Evolutionary conservation across 1,140 invertebrate genomes (phyloP).

Genomic region (Monomorium pharaonis): DNA sequence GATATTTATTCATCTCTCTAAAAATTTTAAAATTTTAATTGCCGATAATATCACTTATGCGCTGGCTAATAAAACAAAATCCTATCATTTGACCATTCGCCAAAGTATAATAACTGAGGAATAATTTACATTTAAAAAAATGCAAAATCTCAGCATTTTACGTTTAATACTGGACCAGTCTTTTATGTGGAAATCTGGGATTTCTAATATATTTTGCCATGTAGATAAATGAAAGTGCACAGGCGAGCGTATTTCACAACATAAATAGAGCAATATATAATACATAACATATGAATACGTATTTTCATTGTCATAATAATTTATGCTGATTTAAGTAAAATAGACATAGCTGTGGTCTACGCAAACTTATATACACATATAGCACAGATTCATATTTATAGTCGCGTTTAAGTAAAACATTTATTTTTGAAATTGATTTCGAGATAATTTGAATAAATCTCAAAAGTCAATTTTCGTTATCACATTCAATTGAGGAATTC

Average conservation of each 20-base stretch:
- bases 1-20: not conserved
- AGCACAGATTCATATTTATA: not conserved
- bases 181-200: not conserved
- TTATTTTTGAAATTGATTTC: not conserved
- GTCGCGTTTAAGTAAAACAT: not conserved
- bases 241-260: not conserved
- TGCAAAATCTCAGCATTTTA: not conserved
- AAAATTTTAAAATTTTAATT: not conserved
- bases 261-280: not conserved
- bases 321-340: not conserved
- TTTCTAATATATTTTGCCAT: not conserved
- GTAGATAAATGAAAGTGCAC: not conserved
- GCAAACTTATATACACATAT: not conserved
- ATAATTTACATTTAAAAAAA: constrained; percentile 27
- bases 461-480: not conserved
- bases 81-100: not conserved
- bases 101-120: not conserved
- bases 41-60: not conserved
- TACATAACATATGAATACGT: not conserved
- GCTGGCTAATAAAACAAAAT: not conserved
- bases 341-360: not conserved
- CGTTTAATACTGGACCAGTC: not conserved
- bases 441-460: not conserved
- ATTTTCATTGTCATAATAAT: not conserved
- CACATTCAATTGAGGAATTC: not conserved